Evolutionary conservation across 2,797 vertebrate species (phyloP), one percentile per base, ranked within the genome.

Genomic region (Holocentrus rufus): DNA sequence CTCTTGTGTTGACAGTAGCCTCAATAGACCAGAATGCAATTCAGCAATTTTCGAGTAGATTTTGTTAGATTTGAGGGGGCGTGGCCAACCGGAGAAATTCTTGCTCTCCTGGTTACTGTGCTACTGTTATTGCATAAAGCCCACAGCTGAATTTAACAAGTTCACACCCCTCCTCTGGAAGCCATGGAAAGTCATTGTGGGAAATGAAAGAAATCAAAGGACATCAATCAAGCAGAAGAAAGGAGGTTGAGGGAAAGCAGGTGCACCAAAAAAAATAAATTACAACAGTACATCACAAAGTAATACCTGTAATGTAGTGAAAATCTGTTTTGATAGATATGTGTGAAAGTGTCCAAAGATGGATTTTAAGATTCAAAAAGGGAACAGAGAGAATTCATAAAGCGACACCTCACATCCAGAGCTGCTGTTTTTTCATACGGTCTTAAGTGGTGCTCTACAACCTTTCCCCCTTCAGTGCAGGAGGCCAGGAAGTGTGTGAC

Each of bases 401-500:
- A 59, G 20, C 31, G 23, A 46, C 52, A n/a, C 36, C 57, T 1
- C 20, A 14, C 46, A 57, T 65, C 44, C 42, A 66, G 5, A 54
- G 44, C 50, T 8, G 20, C 15, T 5, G 31, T 34, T 79, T 74
- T 67, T 31, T n/a, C 27, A 53, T 20, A 59, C 65, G 66, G 25
- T 77, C 77, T 39, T 39, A 67, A 79, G 47, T 14, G 65, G 72
- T 17, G 54, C 63, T 57, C 63, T 25, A 54, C 36, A 63, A 56
- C 50, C 58, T 36, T 76, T 75, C 46, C 57, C 22, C 39, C 55
- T 61, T 30, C 13, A 7, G 39, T 69, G 34, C 62, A 27, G 69
- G 23, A 69, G 81, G 58, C 23, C 57, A 64, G 69, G 63, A 61
- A 68, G 65, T 61, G 76, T 60, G 78, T 81, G 81, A 83, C 58